Evolutionary conservation across 2,797 vertebrate genomes (phyloP).

Genomic region (Ptychadena robeensis): DNA sequence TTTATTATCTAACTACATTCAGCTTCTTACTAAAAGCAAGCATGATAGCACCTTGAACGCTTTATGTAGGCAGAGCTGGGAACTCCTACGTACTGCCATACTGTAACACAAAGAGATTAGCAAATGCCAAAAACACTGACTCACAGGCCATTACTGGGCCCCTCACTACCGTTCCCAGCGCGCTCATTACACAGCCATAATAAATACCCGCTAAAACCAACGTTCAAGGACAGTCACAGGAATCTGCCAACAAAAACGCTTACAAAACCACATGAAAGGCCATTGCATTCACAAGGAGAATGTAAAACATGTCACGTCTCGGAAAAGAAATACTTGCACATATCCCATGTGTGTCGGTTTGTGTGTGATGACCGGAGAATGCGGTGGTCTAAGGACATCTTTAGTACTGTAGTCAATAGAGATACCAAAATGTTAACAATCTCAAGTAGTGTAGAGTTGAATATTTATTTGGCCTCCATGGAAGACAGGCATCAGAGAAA

Average conservation of each 20-base stretch:
- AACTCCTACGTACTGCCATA: conserved; percentile 41
- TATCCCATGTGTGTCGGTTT: background rate
- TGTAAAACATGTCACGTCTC: background rate
- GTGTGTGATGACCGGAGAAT: too few relatives aligned
- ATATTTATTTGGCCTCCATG: too few relatives aligned
- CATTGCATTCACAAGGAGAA: background rate
- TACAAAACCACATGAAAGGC: conserved; percentile 1
- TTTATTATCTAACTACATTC: conserved; percentile 29
- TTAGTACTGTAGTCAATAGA: too few relatives aligned
- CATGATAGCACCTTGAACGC: conserved; percentile 34
- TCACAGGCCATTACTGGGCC: conserved; percentile 32
- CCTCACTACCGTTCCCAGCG: conserved; percentile 1
- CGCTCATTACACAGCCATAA: conserved; percentile 4
- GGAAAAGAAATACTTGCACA: background rate
- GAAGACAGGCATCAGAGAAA: too few relatives aligned
- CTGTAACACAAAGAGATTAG: conserved; percentile 48
- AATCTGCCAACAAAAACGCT: background rate
- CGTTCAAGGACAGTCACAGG: background rate
- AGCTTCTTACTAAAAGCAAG: conserved; percentile 26
- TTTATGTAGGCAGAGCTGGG: conserved; percentile 40
- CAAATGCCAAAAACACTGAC: conserved; percentile 44
- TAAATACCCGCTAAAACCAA: background rate
- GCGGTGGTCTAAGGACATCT: background rate
- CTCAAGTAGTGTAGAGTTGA: too few relatives aligned
- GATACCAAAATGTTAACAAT: too few relatives aligned